These are phyloP conservation scores for Cerceris ruficornis DNA, from an alignment of 2,888 invertebrate genomes.

Conservation along the genomic window DNA sequence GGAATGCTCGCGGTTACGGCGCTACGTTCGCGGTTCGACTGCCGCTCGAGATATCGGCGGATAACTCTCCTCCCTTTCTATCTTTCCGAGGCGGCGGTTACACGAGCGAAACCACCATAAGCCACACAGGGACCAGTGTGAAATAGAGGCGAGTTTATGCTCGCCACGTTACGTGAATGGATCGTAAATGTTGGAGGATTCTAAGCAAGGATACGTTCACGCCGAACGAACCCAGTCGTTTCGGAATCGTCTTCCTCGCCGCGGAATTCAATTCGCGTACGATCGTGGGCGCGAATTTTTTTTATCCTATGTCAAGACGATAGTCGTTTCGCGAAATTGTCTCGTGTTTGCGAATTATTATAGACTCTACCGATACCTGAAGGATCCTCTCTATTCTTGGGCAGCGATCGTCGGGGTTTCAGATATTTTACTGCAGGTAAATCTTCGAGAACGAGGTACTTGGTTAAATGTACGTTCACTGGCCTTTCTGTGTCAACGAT, in stretches of 20 bases:
- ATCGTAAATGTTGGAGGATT: slow-evolving; percentile 56
- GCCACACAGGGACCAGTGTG: slow-evolving; percentile 59
- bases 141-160: slow-evolving; percentile 68
- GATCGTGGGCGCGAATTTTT: too few relatives aligned
- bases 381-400: too few relatives aligned
- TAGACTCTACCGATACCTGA: too few relatives aligned
- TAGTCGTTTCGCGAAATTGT: too few relatives aligned
- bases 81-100: slow-evolving; percentile 7
- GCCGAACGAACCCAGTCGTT: background rate
- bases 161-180: slow-evolving; percentile 61
- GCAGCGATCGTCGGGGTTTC: too few relatives aligned
- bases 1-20: slow-evolving; percentile 32
- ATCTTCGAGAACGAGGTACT: too few relatives aligned
- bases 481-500: too few relatives aligned
- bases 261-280: background rate
- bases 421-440: too few relatives aligned
- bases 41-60: slow-evolving; percentile 11
- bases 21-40: slow-evolving; percentile 35
- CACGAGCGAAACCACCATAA: slow-evolving; percentile 27
- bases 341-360: too few relatives aligned
- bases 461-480: too few relatives aligned
- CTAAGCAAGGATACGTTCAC: background rate
- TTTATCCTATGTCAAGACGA: too few relatives aligned
- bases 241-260: background rate
- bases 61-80: slow-evolving; percentile 8